phyloP scores from a whole-genome alignment of 1,140 invertebrate genomes.

The Oedothorax gibbosus region DNA sequence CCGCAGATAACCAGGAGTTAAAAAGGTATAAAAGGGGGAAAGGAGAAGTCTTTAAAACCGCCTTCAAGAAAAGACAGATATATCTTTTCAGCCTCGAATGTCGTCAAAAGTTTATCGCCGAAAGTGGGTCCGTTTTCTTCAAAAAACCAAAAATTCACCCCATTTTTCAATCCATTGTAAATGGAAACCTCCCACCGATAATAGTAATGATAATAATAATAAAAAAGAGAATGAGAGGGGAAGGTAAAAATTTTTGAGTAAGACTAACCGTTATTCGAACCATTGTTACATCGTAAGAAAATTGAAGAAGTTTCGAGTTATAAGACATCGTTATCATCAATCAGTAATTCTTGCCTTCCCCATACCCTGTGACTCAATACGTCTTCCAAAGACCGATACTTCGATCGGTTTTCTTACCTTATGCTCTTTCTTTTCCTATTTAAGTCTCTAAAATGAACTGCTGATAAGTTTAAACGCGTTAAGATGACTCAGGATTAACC shows the following conservation, averaged over 20 bases:
- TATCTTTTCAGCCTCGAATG: constrained; percentile 34
- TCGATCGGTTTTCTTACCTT: constrained; percentile 9
- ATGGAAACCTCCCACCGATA: constrained; percentile 33
- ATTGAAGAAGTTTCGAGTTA: constrained; percentile 52
- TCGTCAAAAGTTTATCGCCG: constrained; percentile 45
- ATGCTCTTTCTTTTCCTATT: constrained; percentile 34
- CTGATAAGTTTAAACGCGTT: constrained; percentile 38
- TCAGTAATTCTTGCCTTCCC: constrained; percentile 27
- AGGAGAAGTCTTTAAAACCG: constrained; percentile 35
- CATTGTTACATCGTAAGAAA: constrained; percentile 52
- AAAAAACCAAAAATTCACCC: not conserved
- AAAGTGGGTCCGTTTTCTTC: constrained; percentile 25
- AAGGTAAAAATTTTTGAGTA: constrained; percentile 57
- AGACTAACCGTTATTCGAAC: constrained; percentile 53
- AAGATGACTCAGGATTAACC: constrained; percentile 26
- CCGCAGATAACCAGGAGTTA: constrained; percentile 44
- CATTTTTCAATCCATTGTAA: constrained; percentile 47
- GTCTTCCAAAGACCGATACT: constrained; percentile 37
- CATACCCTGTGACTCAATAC: constrained; percentile 27
- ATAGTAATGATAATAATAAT: constrained; percentile 60
- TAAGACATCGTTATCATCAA: constrained; percentile 59
- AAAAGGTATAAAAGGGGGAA: constrained; percentile 45
- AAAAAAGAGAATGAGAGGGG: constrained; percentile 17
- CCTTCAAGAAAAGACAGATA: constrained; percentile 49
- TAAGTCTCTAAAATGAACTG: not conserved